phyloP scores from a whole-genome alignment of 2,797 vertebrate species.

The Rallus crepitans region DNA sequence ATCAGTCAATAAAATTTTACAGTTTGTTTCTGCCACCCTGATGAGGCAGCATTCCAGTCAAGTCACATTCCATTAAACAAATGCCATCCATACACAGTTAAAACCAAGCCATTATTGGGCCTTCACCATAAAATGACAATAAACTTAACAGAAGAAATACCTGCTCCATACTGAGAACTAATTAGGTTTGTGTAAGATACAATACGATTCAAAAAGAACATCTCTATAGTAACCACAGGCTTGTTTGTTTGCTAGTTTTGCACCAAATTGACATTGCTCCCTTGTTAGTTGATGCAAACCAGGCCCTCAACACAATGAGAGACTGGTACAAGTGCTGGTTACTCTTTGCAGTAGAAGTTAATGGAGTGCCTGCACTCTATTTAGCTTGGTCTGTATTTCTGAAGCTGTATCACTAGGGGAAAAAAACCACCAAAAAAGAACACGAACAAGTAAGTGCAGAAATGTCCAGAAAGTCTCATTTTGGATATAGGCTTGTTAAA shows the following conservation, averaged over 20 bases:
- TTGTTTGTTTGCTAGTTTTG: neutral
- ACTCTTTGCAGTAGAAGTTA: neutral
- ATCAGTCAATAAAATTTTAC: neutral
- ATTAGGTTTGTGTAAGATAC: neutral
- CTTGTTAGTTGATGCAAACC: neutral
- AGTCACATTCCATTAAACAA: neutral
- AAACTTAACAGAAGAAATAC: neutral
- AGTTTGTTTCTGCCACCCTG: neutral
- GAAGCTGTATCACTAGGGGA: accelerated
- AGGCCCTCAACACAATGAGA: neutral
- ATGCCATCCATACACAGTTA: neutral
- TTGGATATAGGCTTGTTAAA: neutral
- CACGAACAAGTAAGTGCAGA: too few relatives aligned
- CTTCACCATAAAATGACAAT: neutral
- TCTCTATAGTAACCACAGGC: neutral
- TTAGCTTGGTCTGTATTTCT: neutral
- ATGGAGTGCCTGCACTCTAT: neutral
- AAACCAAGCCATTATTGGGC: neutral
- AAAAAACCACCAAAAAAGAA: neutral
- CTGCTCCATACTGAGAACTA: neutral
- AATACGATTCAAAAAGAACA: neutral
- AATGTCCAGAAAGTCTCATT: neutral
- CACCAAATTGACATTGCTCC: neutral
- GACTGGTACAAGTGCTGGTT: neutral
- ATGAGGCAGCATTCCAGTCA: neutral